A percentile compares a stretch with the other conserved stretches of the same genome.
Conservation (phyloP, 2,888 invertebrate species). For the Athalia rosae region DNA sequence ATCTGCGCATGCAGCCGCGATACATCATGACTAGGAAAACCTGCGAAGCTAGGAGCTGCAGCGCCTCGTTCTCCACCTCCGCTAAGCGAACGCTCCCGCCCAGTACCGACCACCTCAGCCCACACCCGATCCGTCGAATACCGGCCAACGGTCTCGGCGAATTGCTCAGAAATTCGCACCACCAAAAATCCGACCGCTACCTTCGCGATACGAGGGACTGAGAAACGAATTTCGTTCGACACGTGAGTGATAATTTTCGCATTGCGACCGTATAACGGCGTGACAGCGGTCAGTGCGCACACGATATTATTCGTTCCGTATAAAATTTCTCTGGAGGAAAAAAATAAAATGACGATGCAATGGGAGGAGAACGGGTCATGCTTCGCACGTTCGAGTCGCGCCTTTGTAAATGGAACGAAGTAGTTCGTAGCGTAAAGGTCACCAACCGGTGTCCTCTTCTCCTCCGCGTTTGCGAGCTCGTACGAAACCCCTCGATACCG, state of each 20-base stretch:
- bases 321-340: not conserved
- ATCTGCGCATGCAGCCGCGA: slow-evolving; percentile 46
- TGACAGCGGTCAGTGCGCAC: too few species aligned
- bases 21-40: slow-evolving; percentile 45
- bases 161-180: not conserved
- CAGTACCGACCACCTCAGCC: slow-evolving; percentile 13
- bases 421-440: slow-evolving; percentile 61
- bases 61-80: slow-evolving; percentile 42
- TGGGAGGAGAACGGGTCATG: slow-evolving; percentile 25
- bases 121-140: too few species aligned
- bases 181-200: not conserved
- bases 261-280: too few species aligned
- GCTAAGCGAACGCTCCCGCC: slow-evolving; percentile 50
- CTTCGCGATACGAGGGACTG: too few species aligned
- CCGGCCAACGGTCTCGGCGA: too few species aligned
- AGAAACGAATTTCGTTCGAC: too few species aligned
- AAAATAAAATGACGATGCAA: not conserved
- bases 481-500: slow-evolving; percentile 51
- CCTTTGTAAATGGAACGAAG: slow-evolving; percentile 52
- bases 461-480: not conserved
- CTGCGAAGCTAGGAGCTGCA: slow-evolving; percentile 9
- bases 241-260: too few species aligned
- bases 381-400: slow-evolving; percentile 10
- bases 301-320: too few species aligned
- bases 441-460: slow-evolving; percentile 55